A percentile compares a stretch with the other conserved stretches of the same genome.
Conservation (phyloP, 2,888 invertebrate genomes). For the Strigamia maritima region DNA sequence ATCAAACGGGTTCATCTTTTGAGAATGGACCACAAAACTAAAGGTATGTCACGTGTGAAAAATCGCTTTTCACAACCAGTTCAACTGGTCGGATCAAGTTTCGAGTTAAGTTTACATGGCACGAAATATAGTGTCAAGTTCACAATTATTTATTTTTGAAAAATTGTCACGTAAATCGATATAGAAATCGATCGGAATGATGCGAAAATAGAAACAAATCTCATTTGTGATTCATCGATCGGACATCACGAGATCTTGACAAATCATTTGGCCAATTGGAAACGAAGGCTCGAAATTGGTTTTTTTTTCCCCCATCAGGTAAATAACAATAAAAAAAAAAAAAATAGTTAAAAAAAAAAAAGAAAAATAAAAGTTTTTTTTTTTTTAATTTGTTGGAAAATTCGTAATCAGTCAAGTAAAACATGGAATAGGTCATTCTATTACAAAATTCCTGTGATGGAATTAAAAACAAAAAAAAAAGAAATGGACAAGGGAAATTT, state of each 20-base stretch:
- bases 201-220: background rate
- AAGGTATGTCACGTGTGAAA: too few species aligned
- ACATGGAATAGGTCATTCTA: background rate
- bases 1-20: too few species aligned
- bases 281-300: background rate
- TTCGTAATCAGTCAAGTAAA: background rate
- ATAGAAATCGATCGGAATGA: background rate
- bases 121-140: background rate
- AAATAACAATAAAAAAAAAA: background rate
- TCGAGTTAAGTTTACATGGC: background rate
- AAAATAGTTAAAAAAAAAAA: background rate
- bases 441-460: background rate
- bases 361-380: background rate
- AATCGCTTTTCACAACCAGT: too few species aligned
- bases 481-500: too few species aligned
- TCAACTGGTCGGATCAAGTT: too few species aligned
- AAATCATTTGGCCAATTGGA: background rate
- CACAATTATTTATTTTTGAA: background rate
- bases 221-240: background rate
- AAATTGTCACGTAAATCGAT: background rate
- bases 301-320: too few species aligned
- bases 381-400: background rate
- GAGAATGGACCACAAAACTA: too few species aligned
- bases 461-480: too few species aligned
- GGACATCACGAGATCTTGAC: background rate